Evolutionary conservation across 2,888 invertebrate species (phyloP), one percentile per base, ranked within the genome.

Genomic region (Orthosia cruda): DNA sequence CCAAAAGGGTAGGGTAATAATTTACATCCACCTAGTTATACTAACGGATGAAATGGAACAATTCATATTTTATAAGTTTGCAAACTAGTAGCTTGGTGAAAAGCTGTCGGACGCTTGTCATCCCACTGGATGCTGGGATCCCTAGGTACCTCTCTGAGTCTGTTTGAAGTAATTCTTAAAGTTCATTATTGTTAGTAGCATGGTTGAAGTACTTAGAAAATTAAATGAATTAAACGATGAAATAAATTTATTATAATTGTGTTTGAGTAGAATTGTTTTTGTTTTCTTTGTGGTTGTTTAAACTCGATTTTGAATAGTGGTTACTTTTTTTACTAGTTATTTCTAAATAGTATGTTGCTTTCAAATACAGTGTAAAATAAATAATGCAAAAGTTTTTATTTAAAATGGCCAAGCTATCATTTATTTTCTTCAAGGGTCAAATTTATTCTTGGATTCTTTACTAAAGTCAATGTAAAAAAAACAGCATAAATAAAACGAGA

Each of bases 21-120:
- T 23, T n/a, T 52, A 47, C n/a, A 13, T 54, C 16, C n/a, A 49
- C 49, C 58, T 26, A n/a, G 11, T 71, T 20, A 40, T 40, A 18
- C 45, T 45, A 63, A 26, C 7, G 3, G 20, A 32, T 47, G 32
- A 62, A 52, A 77, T 16, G 12, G 20, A 71, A 49, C 20, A 20
- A 40, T 76, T 66, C 9, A 80, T 71, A 61, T 55, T 71, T 65
- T 52, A 55, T 71, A 69, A 74, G 74, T 67, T 64, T 50, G 12
- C 32, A 20, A 70, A 54, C 61, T 71, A 20, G 49, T 49, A 47
- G 40, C n/a, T 54, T 9, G 58, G 49, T 70, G 70, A 71, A 74
- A 63, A 20, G 45, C 72, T 81, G 72, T 57, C 83, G 15, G 73
- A 45, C 12, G 62, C 70, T 71, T 83, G 75, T 84, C 73, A 71